These are phyloP conservation scores for Odontophorus gujanensis DNA, from an alignment of 2,113 vertebrate species.

Conservation along the genomic window DNA sequence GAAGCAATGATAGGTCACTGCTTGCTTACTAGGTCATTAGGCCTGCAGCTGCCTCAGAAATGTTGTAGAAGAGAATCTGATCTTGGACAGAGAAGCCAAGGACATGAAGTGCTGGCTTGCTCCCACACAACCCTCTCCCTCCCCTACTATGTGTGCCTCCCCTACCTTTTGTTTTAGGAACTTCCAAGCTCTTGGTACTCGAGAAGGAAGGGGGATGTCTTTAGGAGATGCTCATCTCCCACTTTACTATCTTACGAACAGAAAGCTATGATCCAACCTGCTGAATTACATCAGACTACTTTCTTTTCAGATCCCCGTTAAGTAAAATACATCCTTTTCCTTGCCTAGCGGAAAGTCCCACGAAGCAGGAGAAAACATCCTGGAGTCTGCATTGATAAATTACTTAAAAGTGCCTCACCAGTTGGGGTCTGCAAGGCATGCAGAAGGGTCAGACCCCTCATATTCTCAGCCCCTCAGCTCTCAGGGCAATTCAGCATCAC, in stretches of 20 bases:
- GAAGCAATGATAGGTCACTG: not conserved
- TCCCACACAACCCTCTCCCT: not conserved
- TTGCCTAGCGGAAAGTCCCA: slow-evolving; percentile 14
- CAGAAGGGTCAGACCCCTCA: not conserved
- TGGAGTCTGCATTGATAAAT: not conserved
- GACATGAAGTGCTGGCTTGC: not conserved
- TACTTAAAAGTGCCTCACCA: not conserved
- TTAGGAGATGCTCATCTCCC: not conserved
- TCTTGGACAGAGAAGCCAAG: not conserved
- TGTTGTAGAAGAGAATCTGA: not conserved
- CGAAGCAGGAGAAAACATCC: not conserved
- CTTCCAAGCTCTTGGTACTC: not conserved
- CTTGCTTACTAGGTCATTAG: not conserved
- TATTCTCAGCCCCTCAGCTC: not conserved
- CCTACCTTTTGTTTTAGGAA: not conserved
- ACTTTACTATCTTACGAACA: not conserved
- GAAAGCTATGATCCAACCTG: not conserved
- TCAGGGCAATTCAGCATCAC: not conserved
- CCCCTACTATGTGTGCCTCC: not conserved
- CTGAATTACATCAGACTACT: not conserved
- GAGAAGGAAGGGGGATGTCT: not conserved
- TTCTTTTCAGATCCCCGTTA: not conserved
- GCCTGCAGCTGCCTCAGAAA: not conserved
- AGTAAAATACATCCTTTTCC: not conserved
- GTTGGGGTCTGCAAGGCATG: not conserved